Base-by-base conservation (phyloP, 1,140 invertebrate genomes). In the Drosophila parvula region DNA sequence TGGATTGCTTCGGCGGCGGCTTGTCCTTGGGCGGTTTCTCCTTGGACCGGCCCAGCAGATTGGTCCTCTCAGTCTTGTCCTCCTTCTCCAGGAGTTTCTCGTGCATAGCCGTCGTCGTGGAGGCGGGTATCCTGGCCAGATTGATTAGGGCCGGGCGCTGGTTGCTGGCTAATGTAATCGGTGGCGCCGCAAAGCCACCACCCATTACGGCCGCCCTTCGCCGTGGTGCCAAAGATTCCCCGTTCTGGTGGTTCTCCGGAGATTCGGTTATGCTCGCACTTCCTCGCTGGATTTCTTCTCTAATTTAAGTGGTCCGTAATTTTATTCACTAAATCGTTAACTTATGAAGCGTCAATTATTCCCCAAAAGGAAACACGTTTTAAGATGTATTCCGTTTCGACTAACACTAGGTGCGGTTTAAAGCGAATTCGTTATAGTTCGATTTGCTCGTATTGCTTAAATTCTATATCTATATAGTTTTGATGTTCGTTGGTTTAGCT, bases 41-140 rank as follows among this genome's bases (percentile, higher is more conserved):
- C 79, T 90, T 85, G 38, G 74, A 70, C 47, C 77, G 64, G 61
- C 79, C 63, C 65, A 82, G 71, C 57, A 90, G 71, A 34, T 88
- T 81, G 64, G 61, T 64, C 75, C 84, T 90, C 34, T 91, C 90
- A 82, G 71, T 75, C 81, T 91, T 91, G 48, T 90, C 90, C 61
- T 79, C 81, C 64, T 86, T 81, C 27, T 91, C 90, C 44, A 91
- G 53, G 22, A 90, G 76, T 91, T 91, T 91, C 61, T 91, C 90
- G 76, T 91, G 90, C 90, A 91, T 91, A 81, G 59, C 77, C 62
- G 62, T 53, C 47, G 61, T 16, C 16, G 51, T 38, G 34, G 34
- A 14, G 62, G 62, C 16, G n/a, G 36, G 55, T 12, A 32, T 60
- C 36, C 18, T 32, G 65, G 12, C 45, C 30, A 43, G 62, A 57